Base-by-base conservation (phyloP, 2,113 vertebrate genomes). In the Oryzias curvinotus region DNA sequence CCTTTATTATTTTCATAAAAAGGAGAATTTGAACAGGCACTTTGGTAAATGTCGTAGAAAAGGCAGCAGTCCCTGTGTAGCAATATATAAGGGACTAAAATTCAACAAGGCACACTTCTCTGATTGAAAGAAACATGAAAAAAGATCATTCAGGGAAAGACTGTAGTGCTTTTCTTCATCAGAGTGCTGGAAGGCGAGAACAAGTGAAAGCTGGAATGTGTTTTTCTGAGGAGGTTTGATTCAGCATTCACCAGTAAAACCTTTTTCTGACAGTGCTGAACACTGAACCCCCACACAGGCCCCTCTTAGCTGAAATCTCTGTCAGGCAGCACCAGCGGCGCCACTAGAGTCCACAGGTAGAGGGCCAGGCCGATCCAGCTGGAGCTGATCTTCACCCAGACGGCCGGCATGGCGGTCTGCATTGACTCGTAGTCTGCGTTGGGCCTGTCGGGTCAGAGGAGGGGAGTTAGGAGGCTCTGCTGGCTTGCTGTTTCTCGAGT, bases 351-450 rank as follows among this genome's bases (percentile, higher is more conserved):
- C 96, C 96, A 98, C 17, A 95, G 71, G 83, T 95, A 98, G 56
- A 97, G 79, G 1, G 82, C 80, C 63, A 98, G 82, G 50, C 94
- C 95, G 0, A 92, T 83, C 96, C 96, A 98, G 89, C 95, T 95
- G 81, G 95, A 96, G 48, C 86, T 61, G 82, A 98, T 94, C 93
- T 98, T 98, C 90, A 97, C 95, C 96, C 96, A 98, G 57, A 97
- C 95, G 0, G 95, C 94, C 0, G 92, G 92, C 95, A 95, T 96
- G 7, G 91, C 80, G 77, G 91, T 96, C 42, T 65, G 58, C 89
- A 97, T 90, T 65, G 68, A 54, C 62, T 18, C 45, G 59, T 87
- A 52, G 59, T 65, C 65, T 0, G 86, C 64, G 0, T 92, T 64
- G 0, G 95, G 95, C 64, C 96, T 98, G 88, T 79, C 1, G 51